phyloP scores from a whole-genome alignment of 2,113 vertebrate genomes.

The Chaetodon auriga region DNA sequence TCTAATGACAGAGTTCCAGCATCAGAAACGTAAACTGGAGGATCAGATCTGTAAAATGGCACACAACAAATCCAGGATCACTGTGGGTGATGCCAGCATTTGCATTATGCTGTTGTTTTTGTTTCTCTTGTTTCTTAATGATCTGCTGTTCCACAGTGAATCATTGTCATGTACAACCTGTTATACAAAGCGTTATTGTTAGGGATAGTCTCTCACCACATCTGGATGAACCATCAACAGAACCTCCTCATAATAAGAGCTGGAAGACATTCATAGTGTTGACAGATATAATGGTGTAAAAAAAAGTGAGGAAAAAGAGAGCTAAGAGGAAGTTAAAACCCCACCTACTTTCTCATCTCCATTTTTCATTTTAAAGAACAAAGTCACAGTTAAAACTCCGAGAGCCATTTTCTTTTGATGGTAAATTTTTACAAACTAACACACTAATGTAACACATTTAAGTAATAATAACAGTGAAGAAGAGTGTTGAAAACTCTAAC shows the following conservation, averaged over 20 bases:
- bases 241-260: background rate
- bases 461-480: too few relatives aligned
- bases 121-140: background rate
- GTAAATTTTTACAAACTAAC: too few relatives aligned
- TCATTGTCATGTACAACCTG: background rate
- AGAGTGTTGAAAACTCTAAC: too few relatives aligned
- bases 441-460: too few relatives aligned
- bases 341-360: too few relatives aligned
- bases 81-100: constrained; percentile 76
- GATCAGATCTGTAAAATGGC: constrained; percentile 87
- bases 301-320: too few relatives aligned
- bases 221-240: background rate
- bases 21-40: constrained; percentile 76
- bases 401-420: too few relatives aligned
- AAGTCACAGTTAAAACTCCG: too few relatives aligned
- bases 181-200: too few relatives aligned
- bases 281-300: too few relatives aligned
- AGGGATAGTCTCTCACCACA: background rate
- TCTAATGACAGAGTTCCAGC: constrained; percentile 51
- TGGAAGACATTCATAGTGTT: background rate
- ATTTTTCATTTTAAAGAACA: too few relatives aligned
- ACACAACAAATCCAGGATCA: constrained; percentile 89
- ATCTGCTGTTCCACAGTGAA: background rate
- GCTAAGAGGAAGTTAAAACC: too few relatives aligned
- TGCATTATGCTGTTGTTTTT: background rate